phyloP scores from a whole-genome alignment of 1,140 invertebrate genomes.

The Ostrea edulis region DNA sequence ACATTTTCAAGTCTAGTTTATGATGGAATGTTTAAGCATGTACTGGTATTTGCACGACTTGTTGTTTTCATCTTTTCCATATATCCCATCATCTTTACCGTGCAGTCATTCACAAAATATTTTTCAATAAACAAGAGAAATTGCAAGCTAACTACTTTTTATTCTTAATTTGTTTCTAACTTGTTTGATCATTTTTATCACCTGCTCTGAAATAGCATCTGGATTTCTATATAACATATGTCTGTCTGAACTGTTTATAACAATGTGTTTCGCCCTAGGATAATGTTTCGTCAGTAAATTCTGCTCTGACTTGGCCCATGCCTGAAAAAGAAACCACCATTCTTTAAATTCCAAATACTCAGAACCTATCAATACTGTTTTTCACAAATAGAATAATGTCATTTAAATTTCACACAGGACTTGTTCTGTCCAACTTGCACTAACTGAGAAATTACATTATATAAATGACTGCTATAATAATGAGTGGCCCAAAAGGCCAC shows the following conservation, averaged over 20 bases:
- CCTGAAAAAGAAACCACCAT: conserved; percentile 64
- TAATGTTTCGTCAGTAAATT: conserved; percentile 70
- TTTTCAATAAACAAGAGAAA: neutral
- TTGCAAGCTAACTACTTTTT: conserved; percentile 21
- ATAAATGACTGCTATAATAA: too few species aligned
- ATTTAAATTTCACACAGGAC: too few species aligned
- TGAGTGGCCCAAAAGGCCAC: too few species aligned
- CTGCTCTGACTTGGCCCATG: conserved; percentile 76
- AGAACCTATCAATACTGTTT: neutral
- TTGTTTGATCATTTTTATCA: conserved; percentile 69
- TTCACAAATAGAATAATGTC: too few species aligned
- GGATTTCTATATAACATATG: conserved; percentile 75
- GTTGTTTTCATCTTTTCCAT: too few species aligned
- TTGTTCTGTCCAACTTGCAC: too few species aligned
- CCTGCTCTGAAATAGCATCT: conserved; percentile 69
- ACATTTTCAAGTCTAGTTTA: too few species aligned
- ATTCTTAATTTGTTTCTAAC: conserved; percentile 64
- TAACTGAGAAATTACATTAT: too few species aligned
- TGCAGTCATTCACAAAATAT: neutral
- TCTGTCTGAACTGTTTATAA: conserved; percentile 76
- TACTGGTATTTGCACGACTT: too few species aligned
- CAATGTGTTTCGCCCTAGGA: conserved; percentile 72
- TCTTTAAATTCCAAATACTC: neutral
- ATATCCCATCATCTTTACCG: too few species aligned
- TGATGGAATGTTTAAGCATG: too few species aligned